Evolutionary conservation across 2,888 invertebrate species (phyloP).

Genomic region (Hofmannophila pseudospretella): DNA sequence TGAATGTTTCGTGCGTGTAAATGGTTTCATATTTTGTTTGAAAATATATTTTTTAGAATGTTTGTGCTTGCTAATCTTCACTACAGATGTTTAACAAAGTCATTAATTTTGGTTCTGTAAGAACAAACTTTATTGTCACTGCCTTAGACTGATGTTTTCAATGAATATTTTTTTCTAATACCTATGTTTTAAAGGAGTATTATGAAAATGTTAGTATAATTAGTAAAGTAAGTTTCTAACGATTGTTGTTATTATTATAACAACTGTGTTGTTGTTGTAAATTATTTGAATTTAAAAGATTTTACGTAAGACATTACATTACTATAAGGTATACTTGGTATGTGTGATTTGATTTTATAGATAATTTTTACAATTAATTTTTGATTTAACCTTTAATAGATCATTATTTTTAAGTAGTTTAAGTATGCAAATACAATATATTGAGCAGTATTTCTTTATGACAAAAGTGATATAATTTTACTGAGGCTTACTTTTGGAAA

Average conservation of each 20-base stretch:
- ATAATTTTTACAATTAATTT: constrained; percentile 44
- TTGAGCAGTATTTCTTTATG: constrained; percentile 52
- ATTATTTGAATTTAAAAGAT: constrained; percentile 67
- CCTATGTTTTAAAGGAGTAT: constrained; percentile 50
- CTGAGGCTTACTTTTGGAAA: constrained; percentile 54
- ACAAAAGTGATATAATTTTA: constrained; percentile 57
- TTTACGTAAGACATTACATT: constrained; percentile 42
- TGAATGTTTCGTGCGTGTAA: background rate
- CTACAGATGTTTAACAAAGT: background rate
- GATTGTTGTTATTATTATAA: constrained; percentile 65
- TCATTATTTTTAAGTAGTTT: constrained; percentile 36
- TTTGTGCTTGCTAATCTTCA: background rate
- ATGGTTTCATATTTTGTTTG: background rate
- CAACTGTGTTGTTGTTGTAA: constrained; percentile 67
- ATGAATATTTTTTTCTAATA: constrained; percentile 49
- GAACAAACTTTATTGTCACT: constrained; percentile 65
- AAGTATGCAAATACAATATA: constrained; percentile 39
- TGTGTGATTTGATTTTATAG: constrained; percentile 60
- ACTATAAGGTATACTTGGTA: constrained; percentile 37
- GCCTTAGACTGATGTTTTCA: constrained; percentile 74
- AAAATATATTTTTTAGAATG: background rate
- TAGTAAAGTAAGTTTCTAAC: constrained; percentile 49
- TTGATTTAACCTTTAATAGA: constrained; percentile 35
- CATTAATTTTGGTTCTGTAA: constrained; percentile 28
- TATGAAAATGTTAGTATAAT: constrained; percentile 53